Evolutionary conservation across 2,113 vertebrate species (phyloP).

Genomic region (Acinonyx jubatus): DNA sequence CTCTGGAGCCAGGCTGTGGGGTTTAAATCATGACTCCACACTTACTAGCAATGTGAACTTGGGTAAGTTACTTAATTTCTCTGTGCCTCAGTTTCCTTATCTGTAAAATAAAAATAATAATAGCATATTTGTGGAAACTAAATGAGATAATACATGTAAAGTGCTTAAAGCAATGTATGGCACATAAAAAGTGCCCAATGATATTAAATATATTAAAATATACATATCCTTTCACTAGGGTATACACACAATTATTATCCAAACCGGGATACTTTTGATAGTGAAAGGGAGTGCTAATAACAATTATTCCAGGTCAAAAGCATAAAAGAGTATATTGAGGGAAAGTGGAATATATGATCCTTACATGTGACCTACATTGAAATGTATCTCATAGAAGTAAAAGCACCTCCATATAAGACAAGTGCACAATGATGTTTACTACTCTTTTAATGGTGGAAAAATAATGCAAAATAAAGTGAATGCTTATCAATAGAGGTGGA

Average conservation of each 20-base stretch:
- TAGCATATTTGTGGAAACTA: background rate
- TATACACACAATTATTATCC: background rate
- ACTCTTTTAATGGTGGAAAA: background rate
- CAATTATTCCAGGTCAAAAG: background rate
- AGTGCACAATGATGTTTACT: background rate
- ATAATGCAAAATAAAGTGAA: background rate
- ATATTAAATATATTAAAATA: background rate
- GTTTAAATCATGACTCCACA: slow-evolving; percentile 9
- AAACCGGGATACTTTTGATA: background rate
- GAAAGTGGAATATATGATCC: background rate
- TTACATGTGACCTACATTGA: background rate
- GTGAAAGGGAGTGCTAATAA: background rate
- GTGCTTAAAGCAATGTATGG: background rate
- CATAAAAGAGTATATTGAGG: background rate
- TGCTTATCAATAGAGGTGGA: background rate
- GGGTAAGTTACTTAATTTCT: slow-evolving; percentile 3
- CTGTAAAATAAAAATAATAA: slow-evolving; percentile 1
- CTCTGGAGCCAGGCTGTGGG: background rate
- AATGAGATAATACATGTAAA: background rate
- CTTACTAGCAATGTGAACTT: slow-evolving; percentile 19
- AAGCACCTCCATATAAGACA: background rate
- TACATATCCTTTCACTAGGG: background rate
- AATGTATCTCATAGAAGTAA: background rate
- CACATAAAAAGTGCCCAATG: background rate
- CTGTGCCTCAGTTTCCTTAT: background rate